phyloP scores from a whole-genome alignment of 2,888 invertebrate genomes.

The Acrobasis suavella region DNA sequence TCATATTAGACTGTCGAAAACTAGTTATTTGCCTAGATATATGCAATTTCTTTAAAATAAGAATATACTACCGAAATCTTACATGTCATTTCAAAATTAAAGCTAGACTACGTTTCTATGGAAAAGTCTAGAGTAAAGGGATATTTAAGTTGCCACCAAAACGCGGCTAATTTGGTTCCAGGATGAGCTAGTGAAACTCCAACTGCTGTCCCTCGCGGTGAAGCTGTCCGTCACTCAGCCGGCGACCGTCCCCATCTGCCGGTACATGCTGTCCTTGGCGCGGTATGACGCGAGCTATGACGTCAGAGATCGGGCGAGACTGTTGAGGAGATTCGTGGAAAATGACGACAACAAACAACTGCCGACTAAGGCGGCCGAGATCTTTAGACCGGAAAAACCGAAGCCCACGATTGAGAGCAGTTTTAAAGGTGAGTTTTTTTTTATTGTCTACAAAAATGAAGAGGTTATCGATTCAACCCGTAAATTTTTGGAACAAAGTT shows the following conservation, averaged over 20 bases:
- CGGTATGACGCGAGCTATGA: constrained; percentile 99
- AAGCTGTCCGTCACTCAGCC: constrained; percentile 94
- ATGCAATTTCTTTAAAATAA: no score
- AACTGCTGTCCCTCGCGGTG: constrained; percentile 96
- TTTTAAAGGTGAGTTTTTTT: constrained; percentile 84
- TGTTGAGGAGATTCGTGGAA: constrained; percentile 86
- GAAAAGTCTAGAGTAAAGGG: no score
- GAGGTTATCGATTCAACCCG: no score
- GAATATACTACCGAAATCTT: no score
- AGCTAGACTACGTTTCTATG: no score
- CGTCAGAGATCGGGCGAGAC: constrained; percentile 96
- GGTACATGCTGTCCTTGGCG: constrained; percentile 96
- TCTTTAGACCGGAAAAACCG: constrained; percentile 96
- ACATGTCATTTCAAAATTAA: no score
- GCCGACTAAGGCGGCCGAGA: constrained; percentile 87
- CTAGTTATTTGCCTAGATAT: no score
- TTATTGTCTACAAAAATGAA: no score
- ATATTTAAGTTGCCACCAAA: no score
- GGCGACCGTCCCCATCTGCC: constrained; percentile 92
- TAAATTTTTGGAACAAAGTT: no score
- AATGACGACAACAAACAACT: constrained; percentile 66
- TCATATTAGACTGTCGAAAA: no score
- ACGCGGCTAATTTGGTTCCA: constrained; percentile 47
- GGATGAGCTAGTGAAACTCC: constrained; percentile 97
- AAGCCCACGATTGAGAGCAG: constrained; percentile 94